These are phyloP conservation scores for Phortica magna DNA, from an alignment of 2,888 invertebrate genomes.

Conservation along the genomic window DNA sequence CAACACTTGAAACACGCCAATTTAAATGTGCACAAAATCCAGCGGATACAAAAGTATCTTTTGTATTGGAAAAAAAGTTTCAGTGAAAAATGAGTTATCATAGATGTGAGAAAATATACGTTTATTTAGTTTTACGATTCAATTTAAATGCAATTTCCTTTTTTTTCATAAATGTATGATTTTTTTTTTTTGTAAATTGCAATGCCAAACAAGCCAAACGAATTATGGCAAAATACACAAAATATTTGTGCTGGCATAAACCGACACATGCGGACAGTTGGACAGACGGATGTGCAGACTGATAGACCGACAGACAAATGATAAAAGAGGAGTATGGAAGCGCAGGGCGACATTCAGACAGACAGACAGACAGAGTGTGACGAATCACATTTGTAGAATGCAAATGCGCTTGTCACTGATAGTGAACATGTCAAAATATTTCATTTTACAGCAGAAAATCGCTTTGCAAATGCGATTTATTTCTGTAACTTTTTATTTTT, in stretches of 20 bases:
- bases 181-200: constrained; percentile 53
- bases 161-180: not conserved
- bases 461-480: constrained; percentile 46
- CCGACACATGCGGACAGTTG: not conserved
- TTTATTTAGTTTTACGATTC: constrained; percentile 63
- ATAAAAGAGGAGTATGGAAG: not conserved
- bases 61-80: not conserved
- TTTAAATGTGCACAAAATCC: not conserved
- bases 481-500: not conserved
- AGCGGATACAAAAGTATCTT: not conserved
- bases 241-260: not conserved
- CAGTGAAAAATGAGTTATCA: constrained; percentile 5
- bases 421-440: constrained; percentile 55
- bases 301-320: not conserved
- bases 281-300: not conserved
- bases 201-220: constrained; percentile 38
- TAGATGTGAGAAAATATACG: constrained; percentile 41
- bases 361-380: not conserved
- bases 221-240: constrained; percentile 10
- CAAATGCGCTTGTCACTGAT: constrained; percentile 47
- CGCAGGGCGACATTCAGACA: not conserved
- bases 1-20: not conserved
- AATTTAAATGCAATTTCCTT: constrained; percentile 66
- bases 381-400: not conserved
- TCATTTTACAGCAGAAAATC: constrained; percentile 59